phyloP scores from a whole-genome alignment of 2,888 invertebrate genomes.

The Phalera bucephala region DNA sequence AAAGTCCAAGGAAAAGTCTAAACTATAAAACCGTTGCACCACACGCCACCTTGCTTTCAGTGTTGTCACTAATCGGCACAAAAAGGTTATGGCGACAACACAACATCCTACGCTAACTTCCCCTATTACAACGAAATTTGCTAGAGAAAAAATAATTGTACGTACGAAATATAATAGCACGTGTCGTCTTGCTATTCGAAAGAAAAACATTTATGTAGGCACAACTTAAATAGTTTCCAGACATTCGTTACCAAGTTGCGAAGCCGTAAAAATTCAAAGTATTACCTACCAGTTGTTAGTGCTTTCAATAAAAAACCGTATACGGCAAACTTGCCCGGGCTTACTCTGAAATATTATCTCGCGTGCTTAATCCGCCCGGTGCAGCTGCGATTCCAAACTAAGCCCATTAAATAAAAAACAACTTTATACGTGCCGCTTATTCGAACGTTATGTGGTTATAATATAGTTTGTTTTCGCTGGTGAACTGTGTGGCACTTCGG shows the following conservation, averaged over 20 bases:
- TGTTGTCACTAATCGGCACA: no score
- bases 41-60: no score
- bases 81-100: no score
- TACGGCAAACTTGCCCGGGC: conserved; percentile 10
- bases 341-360: conserved; percentile 27
- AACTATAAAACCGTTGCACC: no score
- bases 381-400: conserved; percentile 29
- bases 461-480: conserved; percentile 4
- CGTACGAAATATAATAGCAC: no score
- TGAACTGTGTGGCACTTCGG: not conserved
- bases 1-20: no score
- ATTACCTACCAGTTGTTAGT: conserved; percentile 8
- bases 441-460: not conserved
- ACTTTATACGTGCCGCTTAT: conserved; percentile 8
- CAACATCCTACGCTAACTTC: no score
- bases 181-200: no score
- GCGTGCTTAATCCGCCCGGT: conserved; percentile 24
- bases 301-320: not conserved
- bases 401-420: conserved; percentile 27
- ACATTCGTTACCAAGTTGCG: conserved; percentile 6
- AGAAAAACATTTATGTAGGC: no score
- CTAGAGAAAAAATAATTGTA: no score
- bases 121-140: no score
- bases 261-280: conserved; percentile 12
- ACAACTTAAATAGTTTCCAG: no score